phyloP scores from a whole-genome alignment of 2,113 vertebrate genomes.

The Mormyrus iriodes region DNA sequence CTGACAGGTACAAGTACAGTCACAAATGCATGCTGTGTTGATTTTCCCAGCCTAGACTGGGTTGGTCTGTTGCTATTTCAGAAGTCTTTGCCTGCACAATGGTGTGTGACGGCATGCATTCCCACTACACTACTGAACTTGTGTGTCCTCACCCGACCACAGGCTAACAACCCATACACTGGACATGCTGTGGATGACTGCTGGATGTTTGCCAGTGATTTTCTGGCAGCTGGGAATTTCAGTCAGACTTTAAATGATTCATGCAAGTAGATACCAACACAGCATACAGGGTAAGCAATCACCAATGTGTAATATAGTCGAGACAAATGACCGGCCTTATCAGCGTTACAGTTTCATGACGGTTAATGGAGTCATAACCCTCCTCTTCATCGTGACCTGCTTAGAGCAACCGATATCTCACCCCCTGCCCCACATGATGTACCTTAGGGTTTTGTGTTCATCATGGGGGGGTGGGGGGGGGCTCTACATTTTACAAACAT shows the following conservation, averaged over 20 bases:
- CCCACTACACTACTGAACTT: background rate
- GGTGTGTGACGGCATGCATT: background rate
- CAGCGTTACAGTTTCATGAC: background rate
- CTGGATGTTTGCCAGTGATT: background rate
- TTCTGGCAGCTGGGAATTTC: background rate
- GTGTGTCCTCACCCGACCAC: background rate
- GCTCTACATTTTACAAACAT: background rate
- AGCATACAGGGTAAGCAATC: background rate
- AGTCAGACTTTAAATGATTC: slow-evolving; percentile 9
- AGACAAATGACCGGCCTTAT: background rate
- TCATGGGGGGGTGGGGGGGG: background rate
- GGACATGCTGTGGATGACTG: background rate
- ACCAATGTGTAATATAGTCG: background rate
- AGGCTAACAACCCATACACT: background rate
- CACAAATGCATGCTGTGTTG: background rate
- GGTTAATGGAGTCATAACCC: background rate
- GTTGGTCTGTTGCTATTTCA: background rate
- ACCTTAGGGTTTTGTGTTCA: background rate
- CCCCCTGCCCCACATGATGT: background rate
- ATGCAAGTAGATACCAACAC: background rate
- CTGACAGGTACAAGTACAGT: background rate
- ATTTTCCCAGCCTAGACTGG: background rate
- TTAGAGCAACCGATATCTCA: background rate
- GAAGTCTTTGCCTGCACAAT: background rate
- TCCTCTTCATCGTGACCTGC: background rate